Percentiles rank a stretch among this genome's conserved stretches.
These are phyloP conservation scores for Tortrix viridana DNA, from an alignment of 2,888 invertebrate genomes.

Conservation along the genomic window DNA sequence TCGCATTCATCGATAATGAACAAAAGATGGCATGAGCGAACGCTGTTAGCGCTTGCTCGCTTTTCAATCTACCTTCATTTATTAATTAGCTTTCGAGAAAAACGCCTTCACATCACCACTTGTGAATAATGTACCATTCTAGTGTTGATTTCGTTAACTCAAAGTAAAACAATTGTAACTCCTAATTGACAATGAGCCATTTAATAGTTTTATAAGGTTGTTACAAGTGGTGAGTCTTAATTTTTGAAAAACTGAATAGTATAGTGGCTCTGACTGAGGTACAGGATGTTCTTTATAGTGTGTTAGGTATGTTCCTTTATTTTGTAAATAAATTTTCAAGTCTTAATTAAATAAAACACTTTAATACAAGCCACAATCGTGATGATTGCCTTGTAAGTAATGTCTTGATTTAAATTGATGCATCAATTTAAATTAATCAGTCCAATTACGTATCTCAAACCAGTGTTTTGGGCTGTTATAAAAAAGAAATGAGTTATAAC, in stretches of 20 bases:
- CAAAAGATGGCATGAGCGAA: constrained; percentile 60
- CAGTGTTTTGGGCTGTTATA: not conserved
- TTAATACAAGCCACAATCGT: constrained; percentile 17
- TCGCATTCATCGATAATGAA: constrained; percentile 42
- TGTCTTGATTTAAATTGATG: constrained; percentile 24
- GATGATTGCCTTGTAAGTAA: constrained; percentile 12
- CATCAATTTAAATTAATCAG: constrained; percentile 34
- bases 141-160: no score
- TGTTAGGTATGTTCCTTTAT: no score
- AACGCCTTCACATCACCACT: constrained; percentile 52
- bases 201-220: no score
- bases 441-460: constrained; percentile 4
- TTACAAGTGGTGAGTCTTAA: no score
- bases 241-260: no score
- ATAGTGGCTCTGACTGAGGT: no score
- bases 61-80: constrained; percentile 67
- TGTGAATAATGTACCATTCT: constrained; percentile 14
- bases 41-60: constrained; percentile 56
- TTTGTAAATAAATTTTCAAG: no score
- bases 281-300: no score
- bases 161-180: no score
- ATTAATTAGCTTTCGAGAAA: constrained; percentile 72
- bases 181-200: no score
- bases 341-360: not conserved
- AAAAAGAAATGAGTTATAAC: not conserved